Evolutionary conservation across 2,888 invertebrate genomes (phyloP), one percentile per base, ranked within the genome.

Genomic region (Macrophya annulata): DNA sequence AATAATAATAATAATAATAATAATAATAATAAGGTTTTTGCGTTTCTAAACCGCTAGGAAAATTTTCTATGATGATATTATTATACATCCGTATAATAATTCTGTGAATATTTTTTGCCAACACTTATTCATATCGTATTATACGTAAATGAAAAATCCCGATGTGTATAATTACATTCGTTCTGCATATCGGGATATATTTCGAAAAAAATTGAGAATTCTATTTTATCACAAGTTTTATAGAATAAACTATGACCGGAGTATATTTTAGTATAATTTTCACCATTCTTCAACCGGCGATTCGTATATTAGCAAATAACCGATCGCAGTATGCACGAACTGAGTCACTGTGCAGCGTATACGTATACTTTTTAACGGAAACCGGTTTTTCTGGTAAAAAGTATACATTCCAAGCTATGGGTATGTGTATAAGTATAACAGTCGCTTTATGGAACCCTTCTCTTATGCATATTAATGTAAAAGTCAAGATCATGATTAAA

Each of bases 361-460:
- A n/a, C 31, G 62, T 40, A n/a, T 25, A 15, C 74, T 45, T 17
- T 48, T 55, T 3, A 43, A 74, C 51, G 55, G 9, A 31, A 77
- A 77, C 77, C 77, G 77, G 77, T 77, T 77, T 31, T 17, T 17
- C 43, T 45, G 72, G 9, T 45, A 74, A 74, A 77, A 48, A 77
- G 8, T 77, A 51, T 55, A 77, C 37, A 77, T 77, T 48, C 77
- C 77, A 77, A 55, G 45, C 74, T 10, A 45, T 25, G 12, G n/a
- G n/a, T 43, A 71, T 12, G 1, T 25, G 21, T 68, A 17, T 68
- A 74, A 45, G 21, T 74, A 45, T 74, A 74, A 74, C 45, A 74
- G 74, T 74, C 37, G 71, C n/a, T 43, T 74, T 15, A 12, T 37
- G 31, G 17, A 51, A 21, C 10, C 10, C 10, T 25, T 3, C 48